Base-by-base conservation (phyloP, 2,797 vertebrate genomes). In the Lycodopsis pacificus region DNA sequence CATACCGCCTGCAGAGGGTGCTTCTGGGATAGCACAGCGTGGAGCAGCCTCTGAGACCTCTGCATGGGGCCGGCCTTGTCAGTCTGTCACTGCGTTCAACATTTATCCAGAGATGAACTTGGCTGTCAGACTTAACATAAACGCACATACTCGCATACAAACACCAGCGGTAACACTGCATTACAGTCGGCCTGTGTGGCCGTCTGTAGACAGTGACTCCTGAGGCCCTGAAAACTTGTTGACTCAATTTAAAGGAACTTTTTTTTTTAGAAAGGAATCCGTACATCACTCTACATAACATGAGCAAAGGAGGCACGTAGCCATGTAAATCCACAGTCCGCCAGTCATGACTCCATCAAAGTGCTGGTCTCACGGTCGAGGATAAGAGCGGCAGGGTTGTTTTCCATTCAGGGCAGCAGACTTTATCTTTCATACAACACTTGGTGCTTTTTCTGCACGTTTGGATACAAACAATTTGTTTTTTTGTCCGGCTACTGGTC, bases 1-100 rank as follows among this genome's bases (percentile, higher is more conserved):
- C 96, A 0, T 95, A 96, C 92, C 96, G 97, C 80, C 96, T 99
- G 94, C 98, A 99, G 94, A 97, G 98, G 86, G 98, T 99, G 64
- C 97, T 99, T n/a, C 95, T 99, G 90, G 98, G 98, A 78, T 99
- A 96, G 94, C 4, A 11, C 4, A 0, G 5, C 7, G 5, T 0
- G 15, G 58, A 64, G 17, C 44, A 65, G 42, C 12, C 65, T 27
- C 58, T 32, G 14, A 42, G 30, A 1, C 46, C 65, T 67, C 67
- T 32, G 61, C 27, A 57, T 44, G 5, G 19, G 25, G n/a, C 20
- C 67, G 30, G 48, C 32, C 42, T 22, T 5, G 17, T 59, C 67
- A 19, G 22, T 59, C 49, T 58, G 22, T 75, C 66, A 34, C 73
- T 76, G 51, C 42, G 71, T 62, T 77, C 12, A 58, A 17, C 59